phyloP scores from a whole-genome alignment of 2,888 invertebrate genomes.

The Tenthredo scrophulariae region DNA sequence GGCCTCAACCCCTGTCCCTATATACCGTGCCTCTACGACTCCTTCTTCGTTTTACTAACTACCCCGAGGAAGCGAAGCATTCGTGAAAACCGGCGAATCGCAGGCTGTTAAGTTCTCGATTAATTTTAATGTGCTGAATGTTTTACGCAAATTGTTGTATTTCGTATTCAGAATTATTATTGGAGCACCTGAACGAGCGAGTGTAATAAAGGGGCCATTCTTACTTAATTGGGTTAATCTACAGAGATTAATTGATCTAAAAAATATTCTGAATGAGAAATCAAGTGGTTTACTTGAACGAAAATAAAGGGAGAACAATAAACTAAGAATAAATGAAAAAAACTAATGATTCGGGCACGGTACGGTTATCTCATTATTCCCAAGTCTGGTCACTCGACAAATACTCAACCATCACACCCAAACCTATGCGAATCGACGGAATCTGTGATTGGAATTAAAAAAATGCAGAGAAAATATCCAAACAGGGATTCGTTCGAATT shows the following conservation, averaged over 20 bases:
- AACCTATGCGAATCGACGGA: neutral
- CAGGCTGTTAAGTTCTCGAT: slow-evolving; percentile 63
- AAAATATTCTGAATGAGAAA: slow-evolving; percentile 62
- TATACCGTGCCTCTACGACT: slow-evolving; percentile 40
- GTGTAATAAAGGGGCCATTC: slow-evolving; percentile 69
- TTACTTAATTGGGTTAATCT: slow-evolving; percentile 73
- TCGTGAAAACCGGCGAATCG: slow-evolving; percentile 50
- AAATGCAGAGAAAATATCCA: neutral
- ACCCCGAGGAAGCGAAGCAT: slow-evolving; percentile 48
- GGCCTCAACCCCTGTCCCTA: slow-evolving; percentile 54
- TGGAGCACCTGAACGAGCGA: slow-evolving; percentile 53
- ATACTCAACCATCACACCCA: neutral
- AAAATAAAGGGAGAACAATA: neutral
- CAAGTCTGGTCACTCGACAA: neutral
- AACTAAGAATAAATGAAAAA: neutral
- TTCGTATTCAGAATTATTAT: slow-evolving; percentile 66
- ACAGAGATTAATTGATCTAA: slow-evolving; percentile 69
- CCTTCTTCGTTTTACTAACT: slow-evolving; percentile 48
- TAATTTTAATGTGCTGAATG: slow-evolving; percentile 69
- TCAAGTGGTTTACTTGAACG: slow-evolving; percentile 35
- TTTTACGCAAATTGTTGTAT: slow-evolving; percentile 68
- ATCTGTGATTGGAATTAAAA: neutral
- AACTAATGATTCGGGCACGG: neutral
- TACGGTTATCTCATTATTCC: neutral
- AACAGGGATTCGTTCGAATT: neutral